These are phyloP conservation scores for Meiosimyza decipiens DNA, from an alignment of 2,888 invertebrate genomes.

Conservation along the genomic window DNA sequence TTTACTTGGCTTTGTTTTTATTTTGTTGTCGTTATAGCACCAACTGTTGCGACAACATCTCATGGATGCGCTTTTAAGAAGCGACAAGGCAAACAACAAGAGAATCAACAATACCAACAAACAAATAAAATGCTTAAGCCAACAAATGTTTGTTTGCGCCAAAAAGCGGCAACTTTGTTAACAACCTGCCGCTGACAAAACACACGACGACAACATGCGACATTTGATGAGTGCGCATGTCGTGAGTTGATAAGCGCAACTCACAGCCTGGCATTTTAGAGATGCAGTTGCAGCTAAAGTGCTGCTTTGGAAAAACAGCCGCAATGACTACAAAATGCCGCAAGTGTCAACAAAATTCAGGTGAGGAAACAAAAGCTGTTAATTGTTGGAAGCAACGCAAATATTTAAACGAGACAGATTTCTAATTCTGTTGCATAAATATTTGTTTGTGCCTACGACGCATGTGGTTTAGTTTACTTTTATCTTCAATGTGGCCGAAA, in stretches of 20 bases:
- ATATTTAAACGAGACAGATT: background rate
- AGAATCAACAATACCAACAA: background rate
- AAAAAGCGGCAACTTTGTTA: background rate
- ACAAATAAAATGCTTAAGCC: slow-evolving; percentile 7
- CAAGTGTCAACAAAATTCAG: slow-evolving; percentile 3
- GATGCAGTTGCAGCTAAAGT: slow-evolving; percentile 1
- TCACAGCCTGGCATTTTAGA: background rate
- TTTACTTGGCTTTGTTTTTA: slow-evolving; percentile 25
- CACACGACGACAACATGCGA: background rate
- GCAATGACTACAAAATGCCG: background rate
- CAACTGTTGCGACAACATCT: slow-evolving; percentile 1
- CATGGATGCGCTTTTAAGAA: slow-evolving; percentile 5
- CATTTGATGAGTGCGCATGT: slow-evolving; percentile 7
- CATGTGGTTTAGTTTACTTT: no score
- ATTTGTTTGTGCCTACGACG: no score
- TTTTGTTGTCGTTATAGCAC: slow-evolving; percentile 9
- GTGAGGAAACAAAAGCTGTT: background rate
- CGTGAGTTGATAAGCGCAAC: background rate
- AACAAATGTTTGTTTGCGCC: slow-evolving; percentile 6
- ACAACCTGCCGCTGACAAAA: background rate
- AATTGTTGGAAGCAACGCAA: slow-evolving; percentile 6
- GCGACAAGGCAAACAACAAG: slow-evolving; percentile 16
- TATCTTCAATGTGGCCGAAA: no score
- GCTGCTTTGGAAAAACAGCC: background rate
- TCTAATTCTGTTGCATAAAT: no score